Conservation (phyloP, 2,888 invertebrate species). For the Eumacrocentrus americanus region DNA sequence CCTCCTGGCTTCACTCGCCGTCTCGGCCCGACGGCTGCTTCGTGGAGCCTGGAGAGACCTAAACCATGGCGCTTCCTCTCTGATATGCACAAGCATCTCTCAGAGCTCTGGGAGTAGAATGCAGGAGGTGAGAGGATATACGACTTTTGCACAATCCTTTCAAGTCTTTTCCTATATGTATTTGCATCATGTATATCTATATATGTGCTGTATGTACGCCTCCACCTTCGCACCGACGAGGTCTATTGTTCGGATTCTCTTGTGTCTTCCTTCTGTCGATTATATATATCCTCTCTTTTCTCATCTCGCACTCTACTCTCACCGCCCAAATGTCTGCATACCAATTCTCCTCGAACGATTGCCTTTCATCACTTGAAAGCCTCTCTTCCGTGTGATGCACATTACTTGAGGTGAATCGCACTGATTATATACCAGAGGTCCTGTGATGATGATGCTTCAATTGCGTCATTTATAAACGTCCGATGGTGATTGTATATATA, state of each 20-base stretch:
- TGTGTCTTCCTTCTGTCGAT: not conserved
- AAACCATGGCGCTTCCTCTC: constrained; percentile 26
- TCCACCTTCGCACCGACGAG: constrained; percentile 5
- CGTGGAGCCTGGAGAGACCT: not conserved
- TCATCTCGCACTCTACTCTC: constrained; percentile 23
- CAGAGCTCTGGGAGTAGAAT: not conserved
- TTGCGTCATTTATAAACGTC: constrained; percentile 4
- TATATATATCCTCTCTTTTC: constrained; percentile 1
- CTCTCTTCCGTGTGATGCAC: not conserved
- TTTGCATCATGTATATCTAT: not conserved
- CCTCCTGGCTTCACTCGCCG: not conserved
- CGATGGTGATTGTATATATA: not conserved
- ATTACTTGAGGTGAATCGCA: not conserved
- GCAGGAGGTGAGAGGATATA: constrained; percentile 22
- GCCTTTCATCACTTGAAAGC: constrained; percentile 12
- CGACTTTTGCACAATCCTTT: constrained; percentile 24
- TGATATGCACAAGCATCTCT: constrained; percentile 10
- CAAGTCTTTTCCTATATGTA: not conserved
- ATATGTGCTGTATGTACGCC: constrained; percentile 2
- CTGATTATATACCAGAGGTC: not conserved
- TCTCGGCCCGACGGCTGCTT: constrained; percentile 1
- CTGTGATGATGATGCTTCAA: not conserved
- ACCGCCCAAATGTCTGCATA: constrained; percentile 19
- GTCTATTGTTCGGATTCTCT: constrained; percentile 17
- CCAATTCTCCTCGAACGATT: constrained; percentile 1